Evolutionary conservation across 2,113 vertebrate genomes (phyloP).

Genomic region (Otis tarda): DNA sequence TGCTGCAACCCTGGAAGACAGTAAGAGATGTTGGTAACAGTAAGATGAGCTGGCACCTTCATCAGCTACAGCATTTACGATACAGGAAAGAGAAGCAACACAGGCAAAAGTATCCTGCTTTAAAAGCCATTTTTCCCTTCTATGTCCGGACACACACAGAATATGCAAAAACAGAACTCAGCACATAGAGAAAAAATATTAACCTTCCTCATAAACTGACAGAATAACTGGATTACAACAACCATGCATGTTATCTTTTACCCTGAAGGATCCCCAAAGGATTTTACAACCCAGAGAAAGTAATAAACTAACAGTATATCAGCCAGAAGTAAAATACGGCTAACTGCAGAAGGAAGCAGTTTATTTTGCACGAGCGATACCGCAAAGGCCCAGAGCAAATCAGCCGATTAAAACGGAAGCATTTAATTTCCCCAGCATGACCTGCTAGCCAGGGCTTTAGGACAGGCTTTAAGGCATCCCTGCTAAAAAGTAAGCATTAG

Average conservation of each 20-base stretch:
- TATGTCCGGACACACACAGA: background rate
- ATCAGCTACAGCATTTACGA: background rate
- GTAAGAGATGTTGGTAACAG: background rate
- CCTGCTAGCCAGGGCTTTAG: background rate
- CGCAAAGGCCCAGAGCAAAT: background rate
- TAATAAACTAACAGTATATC: background rate
- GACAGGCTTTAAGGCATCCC: background rate
- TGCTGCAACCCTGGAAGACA: constrained; percentile 86
- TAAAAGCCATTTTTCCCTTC: background rate
- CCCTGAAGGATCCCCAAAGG: background rate
- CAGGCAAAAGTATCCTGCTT: background rate
- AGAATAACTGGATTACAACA: background rate
- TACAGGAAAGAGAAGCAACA: background rate
- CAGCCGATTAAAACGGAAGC: background rate
- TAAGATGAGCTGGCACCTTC: background rate
- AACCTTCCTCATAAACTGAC: background rate
- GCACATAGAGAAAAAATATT: background rate
- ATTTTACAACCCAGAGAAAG: constrained; percentile 2
- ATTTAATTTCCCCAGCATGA: constrained; percentile 1
- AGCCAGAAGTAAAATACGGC: background rate
- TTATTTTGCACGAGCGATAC: background rate
- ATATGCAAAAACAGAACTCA: background rate
- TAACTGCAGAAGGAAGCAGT: background rate
- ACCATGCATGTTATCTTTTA: background rate
- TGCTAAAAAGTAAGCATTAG: background rate